phyloP scores from a whole-genome alignment of 1,140 invertebrate species.

The Drosophila virilis region DNA sequence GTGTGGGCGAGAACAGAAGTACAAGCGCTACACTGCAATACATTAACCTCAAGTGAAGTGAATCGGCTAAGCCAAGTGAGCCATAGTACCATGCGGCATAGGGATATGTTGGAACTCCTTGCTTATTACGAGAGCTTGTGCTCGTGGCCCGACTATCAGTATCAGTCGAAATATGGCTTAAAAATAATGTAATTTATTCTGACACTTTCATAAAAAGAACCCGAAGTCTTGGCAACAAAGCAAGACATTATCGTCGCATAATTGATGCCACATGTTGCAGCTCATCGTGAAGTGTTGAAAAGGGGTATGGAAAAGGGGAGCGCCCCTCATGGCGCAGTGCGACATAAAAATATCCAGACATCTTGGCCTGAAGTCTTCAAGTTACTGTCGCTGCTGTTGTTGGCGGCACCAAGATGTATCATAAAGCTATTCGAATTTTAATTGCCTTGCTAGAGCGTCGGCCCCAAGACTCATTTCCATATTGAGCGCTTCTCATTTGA shows the following conservation, averaged over 20 bases:
- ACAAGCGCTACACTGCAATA: slow-evolving; percentile 1
- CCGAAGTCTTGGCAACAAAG: slow-evolving; percentile 73
- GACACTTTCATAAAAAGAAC: slow-evolving; percentile 81
- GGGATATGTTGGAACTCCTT: background rate
- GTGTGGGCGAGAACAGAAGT: slow-evolving; percentile 7
- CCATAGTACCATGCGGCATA: slow-evolving; percentile 10
- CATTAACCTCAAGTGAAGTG: slow-evolving; percentile 8
- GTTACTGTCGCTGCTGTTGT: slow-evolving; percentile 30
- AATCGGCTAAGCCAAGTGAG: slow-evolving; percentile 37
- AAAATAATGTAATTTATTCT: slow-evolving; percentile 83
- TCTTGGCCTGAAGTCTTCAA: slow-evolving; percentile 21
- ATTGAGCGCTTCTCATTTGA: slow-evolving; percentile 71
- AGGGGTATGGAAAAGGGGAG: slow-evolving; percentile 6
- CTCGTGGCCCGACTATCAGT: slow-evolving; percentile 50
- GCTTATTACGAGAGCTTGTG: slow-evolving; percentile 7
- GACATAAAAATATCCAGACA: slow-evolving; percentile 62
- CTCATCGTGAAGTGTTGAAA: slow-evolving; percentile 29
- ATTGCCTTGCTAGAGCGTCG: slow-evolving; percentile 62
- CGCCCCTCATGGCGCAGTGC: slow-evolving; percentile 44
- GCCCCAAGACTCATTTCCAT: slow-evolving; percentile 60
- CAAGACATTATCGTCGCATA: slow-evolving; percentile 82
- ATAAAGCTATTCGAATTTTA: slow-evolving; percentile 77
- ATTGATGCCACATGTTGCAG: slow-evolving; percentile 82
- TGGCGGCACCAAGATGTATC: slow-evolving; percentile 62
- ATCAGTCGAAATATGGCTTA: slow-evolving; percentile 44